Percentiles rank a stretch among this genome's conserved stretches.
Conservation (phyloP, 2,888 invertebrate species). For the Hirudinaria manillensis region DNA sequence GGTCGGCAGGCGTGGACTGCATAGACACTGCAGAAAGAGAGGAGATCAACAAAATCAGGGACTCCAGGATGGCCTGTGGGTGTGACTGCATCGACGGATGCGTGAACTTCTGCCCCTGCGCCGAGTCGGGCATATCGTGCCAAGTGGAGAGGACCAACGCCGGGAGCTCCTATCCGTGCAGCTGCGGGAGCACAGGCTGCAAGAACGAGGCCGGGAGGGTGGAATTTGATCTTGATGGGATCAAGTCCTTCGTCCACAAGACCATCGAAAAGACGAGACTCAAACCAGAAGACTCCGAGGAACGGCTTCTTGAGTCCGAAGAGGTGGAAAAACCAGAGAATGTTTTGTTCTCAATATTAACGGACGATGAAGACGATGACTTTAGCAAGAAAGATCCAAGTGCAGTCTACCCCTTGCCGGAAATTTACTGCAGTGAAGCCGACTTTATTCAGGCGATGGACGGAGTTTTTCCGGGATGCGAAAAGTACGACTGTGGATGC, state of each 20-base stretch:
- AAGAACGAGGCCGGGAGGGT: slow-evolving; percentile 10
- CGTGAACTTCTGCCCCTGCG: not conserved
- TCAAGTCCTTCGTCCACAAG: not conserved
- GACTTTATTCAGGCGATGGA: not conserved
- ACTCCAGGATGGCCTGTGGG: not conserved
- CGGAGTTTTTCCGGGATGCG: not conserved
- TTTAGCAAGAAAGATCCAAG: not conserved
- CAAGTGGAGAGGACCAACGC: not conserved
- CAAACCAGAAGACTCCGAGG: no score
- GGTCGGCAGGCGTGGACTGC: not conserved
- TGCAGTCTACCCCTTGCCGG: not conserved
- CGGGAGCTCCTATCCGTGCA: slow-evolving; percentile 3
- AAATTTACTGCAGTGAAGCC: not conserved
- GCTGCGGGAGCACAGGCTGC: slow-evolving; percentile 5
- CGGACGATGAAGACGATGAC: not conserved
- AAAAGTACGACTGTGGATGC: slow-evolving; percentile 5
- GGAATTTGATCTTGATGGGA: not conserved
- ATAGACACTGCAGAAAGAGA: not conserved
- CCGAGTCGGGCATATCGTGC: slow-evolving; percentile 5
- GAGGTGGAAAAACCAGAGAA: not conserved
- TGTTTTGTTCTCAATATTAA: not conserved
- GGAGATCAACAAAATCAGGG: slow-evolving; percentile 2
- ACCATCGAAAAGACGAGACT: no score
- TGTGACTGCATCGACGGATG: slow-evolving; percentile 10
- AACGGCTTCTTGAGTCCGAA: no score